phyloP scores from a whole-genome alignment of 2,888 invertebrate genomes.

The Drosophila quinaria region DNA sequence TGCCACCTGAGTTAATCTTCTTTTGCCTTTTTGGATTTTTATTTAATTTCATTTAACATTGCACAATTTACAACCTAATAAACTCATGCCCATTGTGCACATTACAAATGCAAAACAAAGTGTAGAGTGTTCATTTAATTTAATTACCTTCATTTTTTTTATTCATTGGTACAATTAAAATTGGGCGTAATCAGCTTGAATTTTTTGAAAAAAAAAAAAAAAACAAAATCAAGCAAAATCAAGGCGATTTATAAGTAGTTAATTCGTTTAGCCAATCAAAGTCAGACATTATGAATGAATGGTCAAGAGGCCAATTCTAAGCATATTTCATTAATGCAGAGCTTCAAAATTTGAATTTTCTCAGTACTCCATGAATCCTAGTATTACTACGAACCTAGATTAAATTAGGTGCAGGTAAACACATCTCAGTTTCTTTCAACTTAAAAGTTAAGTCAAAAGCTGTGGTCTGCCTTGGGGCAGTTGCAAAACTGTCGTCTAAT shows the following conservation, averaged over 20 bases:
- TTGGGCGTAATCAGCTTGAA: not conserved
- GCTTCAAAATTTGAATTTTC: no score
- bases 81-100: constrained; percentile 16
- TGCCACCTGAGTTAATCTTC: constrained; percentile 29
- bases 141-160: constrained; percentile 16
- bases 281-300: no score
- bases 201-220: not conserved
- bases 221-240: not conserved
- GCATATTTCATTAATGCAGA: no score
- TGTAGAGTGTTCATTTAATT: constrained; percentile 19
- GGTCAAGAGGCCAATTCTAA: no score
- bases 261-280: no score
- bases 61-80: constrained; percentile 20
- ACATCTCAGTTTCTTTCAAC: constrained; percentile 14
- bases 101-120: constrained; percentile 17
- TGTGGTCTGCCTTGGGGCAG: constrained; percentile 1
- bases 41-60: constrained; percentile 44
- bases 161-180: not conserved
- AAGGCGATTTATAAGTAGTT: not conserved
- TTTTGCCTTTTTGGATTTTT: not conserved
- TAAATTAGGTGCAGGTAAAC: not conserved
- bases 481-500: constrained; percentile 23
- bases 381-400: no score
- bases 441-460: not conserved
- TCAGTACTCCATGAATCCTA: no score